phyloP scores from a whole-genome alignment of 1,140 invertebrate species.

The Sminthurinus signatus region DNA sequence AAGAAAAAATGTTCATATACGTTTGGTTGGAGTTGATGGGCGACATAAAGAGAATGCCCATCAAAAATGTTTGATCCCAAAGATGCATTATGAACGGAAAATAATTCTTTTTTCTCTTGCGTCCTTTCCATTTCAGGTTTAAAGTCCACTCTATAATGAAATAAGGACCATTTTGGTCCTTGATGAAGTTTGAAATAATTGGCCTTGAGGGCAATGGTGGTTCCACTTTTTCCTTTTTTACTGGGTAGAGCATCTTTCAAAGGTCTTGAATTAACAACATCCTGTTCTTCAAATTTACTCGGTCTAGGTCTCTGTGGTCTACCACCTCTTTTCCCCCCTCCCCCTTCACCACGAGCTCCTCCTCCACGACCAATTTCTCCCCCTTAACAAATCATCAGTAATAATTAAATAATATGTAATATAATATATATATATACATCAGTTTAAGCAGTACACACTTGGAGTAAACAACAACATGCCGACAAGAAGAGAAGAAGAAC shows the following conservation, averaged over 20 bases:
- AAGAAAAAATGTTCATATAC: constrained; percentile 10
- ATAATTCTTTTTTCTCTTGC: not conserved
- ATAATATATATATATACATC: too few species aligned
- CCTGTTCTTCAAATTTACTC: not conserved
- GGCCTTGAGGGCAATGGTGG: not conserved
- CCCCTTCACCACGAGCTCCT: constrained; percentile 13
- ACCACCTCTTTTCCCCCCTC: not conserved
- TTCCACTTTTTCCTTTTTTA: constrained; percentile 6
- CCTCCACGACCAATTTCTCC: constrained; percentile 6
- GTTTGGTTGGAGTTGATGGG: constrained; percentile 49
- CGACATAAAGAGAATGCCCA: constrained; percentile 16
- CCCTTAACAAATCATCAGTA: too few species aligned
- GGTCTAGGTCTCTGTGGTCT: too few species aligned
- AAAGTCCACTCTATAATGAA: not conserved
- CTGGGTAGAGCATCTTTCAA: not conserved
- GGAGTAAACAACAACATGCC: too few species aligned
- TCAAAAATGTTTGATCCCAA: not conserved
- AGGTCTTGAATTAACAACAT: not conserved
- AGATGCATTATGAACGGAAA: not conserved
- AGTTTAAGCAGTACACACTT: too few species aligned
- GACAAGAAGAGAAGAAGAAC: too few species aligned
- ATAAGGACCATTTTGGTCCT: not conserved
- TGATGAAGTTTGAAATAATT: not conserved
- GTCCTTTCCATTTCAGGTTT: not conserved
- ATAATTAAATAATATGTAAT: too few species aligned